Conservation (phyloP, 64 coral and sea anemone species). For the Dendronephthya gigantea region DNA sequence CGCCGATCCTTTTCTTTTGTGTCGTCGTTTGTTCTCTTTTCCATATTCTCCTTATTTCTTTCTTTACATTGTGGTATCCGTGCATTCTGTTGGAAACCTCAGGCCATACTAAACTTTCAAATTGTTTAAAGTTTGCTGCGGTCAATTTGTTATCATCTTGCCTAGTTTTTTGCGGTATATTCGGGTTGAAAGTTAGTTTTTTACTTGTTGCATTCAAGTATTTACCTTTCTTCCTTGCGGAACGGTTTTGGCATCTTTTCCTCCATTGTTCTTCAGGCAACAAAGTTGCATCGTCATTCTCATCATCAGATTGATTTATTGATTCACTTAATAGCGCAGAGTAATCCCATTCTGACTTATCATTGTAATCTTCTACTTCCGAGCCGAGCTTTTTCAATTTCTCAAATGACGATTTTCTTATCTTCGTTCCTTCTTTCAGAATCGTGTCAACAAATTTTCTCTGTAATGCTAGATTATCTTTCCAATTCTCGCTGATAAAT, state of each 20-base stretch:
- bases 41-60: neutral
- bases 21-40: neutral
- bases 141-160: neutral
- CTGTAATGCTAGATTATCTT: neutral
- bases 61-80: neutral
- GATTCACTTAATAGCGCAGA: neutral
- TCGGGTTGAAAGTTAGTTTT: slow-evolving; percentile 11
- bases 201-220: neutral
- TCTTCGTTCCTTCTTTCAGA: neutral
- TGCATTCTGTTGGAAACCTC: neutral
- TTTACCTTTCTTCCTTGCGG: neutral
- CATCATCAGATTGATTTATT: neutral
- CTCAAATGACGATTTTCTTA: neutral
- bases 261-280: neutral
- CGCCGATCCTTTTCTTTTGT: neutral
- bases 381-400: slow-evolving; percentile 1
- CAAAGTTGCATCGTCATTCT: neutral
- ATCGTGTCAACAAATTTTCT: slow-evolving; percentile 10
- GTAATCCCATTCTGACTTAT: neutral
- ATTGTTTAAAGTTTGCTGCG: neutral
- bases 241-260: neutral
- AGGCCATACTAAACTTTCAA: neutral
- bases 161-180: neutral
- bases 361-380: neutral
- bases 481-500: slow-evolving; percentile 4